Conservation (phyloP, 2,113 vertebrate species). For the Romanogobio albipinnatus region DNA sequence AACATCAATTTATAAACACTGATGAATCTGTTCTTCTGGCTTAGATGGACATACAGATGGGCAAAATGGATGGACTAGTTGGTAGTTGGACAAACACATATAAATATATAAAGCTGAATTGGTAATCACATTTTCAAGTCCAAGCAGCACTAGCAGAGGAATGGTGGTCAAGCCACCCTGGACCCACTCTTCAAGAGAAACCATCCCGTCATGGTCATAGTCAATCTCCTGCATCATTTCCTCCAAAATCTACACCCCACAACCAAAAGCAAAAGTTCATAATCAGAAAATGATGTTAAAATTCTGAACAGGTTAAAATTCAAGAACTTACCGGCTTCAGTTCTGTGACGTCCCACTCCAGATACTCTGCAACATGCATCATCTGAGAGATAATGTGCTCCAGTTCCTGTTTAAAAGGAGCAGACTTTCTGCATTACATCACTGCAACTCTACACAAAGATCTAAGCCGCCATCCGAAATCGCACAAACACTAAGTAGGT, state of each 20-base stretch:
- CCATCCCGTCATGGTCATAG: slow-evolving; percentile 91
- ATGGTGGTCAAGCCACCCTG: slow-evolving; percentile 97
- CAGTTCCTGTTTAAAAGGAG: neutral
- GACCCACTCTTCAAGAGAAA: slow-evolving; percentile 94
- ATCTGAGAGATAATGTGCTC: slow-evolving; percentile 26
- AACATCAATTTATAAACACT: neutral
- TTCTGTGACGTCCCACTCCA: slow-evolving; percentile 23
- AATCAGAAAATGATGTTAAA: neutral
- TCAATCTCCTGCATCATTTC: slow-evolving; percentile 99
- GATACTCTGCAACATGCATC: slow-evolving; percentile 16
- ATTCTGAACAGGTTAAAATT: neutral
- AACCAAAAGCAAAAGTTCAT: neutral
- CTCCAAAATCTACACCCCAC: slow-evolving; percentile 84
- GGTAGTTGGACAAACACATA: neutral
- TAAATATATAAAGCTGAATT: neutral
- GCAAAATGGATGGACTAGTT: no score
- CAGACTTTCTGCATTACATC: neutral
- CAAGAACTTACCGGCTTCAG: neutral
- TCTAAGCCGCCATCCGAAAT: neutral
- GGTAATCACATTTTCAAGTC: slow-evolving; percentile 88
- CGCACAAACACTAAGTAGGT: no score
- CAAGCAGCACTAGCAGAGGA: slow-evolving; percentile 89
- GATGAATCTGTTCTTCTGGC: neutral
- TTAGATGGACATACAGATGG: neutral
- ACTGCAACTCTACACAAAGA: neutral